Evolutionary conservation across 37 sponge, comb jelly and placozoan species (phyloP).

Genomic region (Ephydatia muelleri): DNA sequence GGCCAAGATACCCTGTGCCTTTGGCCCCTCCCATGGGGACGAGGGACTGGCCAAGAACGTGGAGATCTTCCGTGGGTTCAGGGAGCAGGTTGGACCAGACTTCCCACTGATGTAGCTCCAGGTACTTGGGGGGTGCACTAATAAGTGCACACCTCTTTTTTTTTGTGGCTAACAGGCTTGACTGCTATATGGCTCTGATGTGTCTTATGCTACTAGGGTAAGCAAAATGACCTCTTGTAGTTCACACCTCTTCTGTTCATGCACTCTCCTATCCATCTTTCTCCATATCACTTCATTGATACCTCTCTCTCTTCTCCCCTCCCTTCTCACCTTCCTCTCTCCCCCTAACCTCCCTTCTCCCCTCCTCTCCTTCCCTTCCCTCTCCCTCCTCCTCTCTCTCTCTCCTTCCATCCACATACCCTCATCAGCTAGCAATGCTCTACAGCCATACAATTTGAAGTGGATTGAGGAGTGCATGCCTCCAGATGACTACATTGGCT

Average conservation of each 20-base stretch:
- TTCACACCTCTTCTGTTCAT: not conserved
- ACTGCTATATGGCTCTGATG: constrained; percentile 90
- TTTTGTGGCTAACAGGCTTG: constrained; percentile 62
- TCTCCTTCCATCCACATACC: not conserved
- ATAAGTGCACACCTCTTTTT: not conserved
- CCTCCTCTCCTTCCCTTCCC: too few species aligned
- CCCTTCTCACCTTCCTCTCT: too few species aligned
- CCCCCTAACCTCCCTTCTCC: too few species aligned
- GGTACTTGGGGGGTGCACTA: too few species aligned
- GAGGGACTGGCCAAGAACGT: constrained; percentile 74
- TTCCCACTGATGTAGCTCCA: constrained; percentile 83
- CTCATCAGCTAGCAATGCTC: constrained; percentile 63
- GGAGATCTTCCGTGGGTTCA: constrained; percentile 62
- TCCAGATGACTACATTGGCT: constrained; percentile 84
- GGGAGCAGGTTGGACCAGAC: constrained; percentile 79
- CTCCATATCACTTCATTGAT: too few species aligned
- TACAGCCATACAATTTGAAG: constrained; percentile 64
- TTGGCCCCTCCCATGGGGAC: constrained; percentile 83
- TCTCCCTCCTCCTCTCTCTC: not conserved
- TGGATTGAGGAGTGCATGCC: constrained; percentile 89
- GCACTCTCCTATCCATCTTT: not conserved
- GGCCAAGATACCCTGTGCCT: constrained; percentile 86
- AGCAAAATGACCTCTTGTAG: not conserved
- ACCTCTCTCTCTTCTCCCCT: too few species aligned
- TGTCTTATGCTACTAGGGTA: constrained; percentile 79